phyloP scores from a whole-genome alignment of 2,797 vertebrate genomes.

The Fistularia tabacaria region DNA sequence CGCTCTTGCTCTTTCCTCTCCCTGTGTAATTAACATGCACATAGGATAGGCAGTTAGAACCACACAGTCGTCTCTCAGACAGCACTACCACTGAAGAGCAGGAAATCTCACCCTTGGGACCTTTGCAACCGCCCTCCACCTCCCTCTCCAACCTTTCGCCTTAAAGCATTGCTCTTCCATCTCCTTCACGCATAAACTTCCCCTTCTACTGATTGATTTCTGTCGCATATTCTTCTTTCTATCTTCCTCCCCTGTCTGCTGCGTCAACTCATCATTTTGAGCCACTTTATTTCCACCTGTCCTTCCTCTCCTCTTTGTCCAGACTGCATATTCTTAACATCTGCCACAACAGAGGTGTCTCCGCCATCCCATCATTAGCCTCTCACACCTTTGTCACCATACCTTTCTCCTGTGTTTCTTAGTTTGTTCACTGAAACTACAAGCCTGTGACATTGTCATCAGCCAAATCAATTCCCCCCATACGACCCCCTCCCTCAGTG shows the following conservation, averaged over 20 bases:
- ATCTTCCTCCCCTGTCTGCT: background rate
- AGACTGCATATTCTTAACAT: constrained; percentile 20
- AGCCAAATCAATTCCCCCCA: too few species aligned
- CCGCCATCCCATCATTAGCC: constrained; percentile 22
- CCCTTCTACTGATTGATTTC: constrained; percentile 39
- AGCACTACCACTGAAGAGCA: constrained; percentile 42
- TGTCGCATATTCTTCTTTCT: constrained; percentile 40
- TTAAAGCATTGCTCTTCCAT: constrained; percentile 24
- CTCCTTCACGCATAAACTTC: constrained; percentile 23
- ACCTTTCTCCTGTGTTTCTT: constrained; percentile 3
- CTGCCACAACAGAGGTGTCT: constrained; percentile 37
- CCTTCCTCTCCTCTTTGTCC: constrained; percentile 1
- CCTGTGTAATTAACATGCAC: constrained; percentile 64
- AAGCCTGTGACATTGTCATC: constrained; percentile 1
- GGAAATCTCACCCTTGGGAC: constrained; percentile 61
- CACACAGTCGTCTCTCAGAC: constrained; percentile 53
- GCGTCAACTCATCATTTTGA: constrained; percentile 17
- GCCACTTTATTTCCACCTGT: constrained; percentile 16
- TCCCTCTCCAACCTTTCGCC: constrained; percentile 23
- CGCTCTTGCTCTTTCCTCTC: background rate
- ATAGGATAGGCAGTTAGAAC: constrained; percentile 51
- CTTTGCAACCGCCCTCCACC: constrained; percentile 22
- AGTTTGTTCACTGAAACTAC: constrained; percentile 23
- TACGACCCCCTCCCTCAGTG: background rate
- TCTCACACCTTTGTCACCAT: background rate